Evolutionary conservation across 2,113 vertebrate species (phyloP).

Genomic region (Halcyon malimbica): DNA sequence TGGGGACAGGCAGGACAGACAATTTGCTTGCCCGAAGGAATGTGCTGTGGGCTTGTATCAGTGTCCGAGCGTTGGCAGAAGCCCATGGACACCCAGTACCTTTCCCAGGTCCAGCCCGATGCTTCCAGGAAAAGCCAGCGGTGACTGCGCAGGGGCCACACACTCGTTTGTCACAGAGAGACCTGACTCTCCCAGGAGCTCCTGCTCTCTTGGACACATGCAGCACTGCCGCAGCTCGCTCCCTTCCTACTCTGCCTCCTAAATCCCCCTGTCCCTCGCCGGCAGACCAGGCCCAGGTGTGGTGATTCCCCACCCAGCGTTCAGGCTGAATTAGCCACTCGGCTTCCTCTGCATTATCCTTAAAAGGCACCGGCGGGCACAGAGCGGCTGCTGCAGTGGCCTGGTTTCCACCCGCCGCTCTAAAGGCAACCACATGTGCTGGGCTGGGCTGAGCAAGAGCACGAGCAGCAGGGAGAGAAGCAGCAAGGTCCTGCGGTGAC

Average conservation of each 20-base stretch:
- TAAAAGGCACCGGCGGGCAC: background rate
- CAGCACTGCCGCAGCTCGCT: background rate
- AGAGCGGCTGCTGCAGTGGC: slow-evolving; percentile 47
- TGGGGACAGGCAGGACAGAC: background rate
- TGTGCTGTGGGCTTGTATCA: background rate
- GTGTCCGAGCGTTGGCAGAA: background rate
- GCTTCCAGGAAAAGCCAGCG: background rate
- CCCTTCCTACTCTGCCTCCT: background rate
- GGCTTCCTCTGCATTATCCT: background rate
- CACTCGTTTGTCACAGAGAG: background rate
- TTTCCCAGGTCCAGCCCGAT: background rate
- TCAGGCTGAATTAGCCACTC: background rate
- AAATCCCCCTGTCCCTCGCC: background rate
- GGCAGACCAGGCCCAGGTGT: background rate
- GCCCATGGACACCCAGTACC: background rate
- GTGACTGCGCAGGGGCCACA: background rate
- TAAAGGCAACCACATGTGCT: background rate
- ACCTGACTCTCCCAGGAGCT: background rate
- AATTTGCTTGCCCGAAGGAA: background rate
- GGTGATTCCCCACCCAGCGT: background rate
- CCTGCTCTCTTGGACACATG: background rate
- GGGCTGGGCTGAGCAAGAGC: background rate
- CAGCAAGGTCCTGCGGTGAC: background rate
- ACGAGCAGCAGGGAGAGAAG: background rate
- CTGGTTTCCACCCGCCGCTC: slow-evolving; percentile 30